Conservation (phyloP, 1,140 invertebrate genomes). For the Tetragonula clypearis region DNA sequence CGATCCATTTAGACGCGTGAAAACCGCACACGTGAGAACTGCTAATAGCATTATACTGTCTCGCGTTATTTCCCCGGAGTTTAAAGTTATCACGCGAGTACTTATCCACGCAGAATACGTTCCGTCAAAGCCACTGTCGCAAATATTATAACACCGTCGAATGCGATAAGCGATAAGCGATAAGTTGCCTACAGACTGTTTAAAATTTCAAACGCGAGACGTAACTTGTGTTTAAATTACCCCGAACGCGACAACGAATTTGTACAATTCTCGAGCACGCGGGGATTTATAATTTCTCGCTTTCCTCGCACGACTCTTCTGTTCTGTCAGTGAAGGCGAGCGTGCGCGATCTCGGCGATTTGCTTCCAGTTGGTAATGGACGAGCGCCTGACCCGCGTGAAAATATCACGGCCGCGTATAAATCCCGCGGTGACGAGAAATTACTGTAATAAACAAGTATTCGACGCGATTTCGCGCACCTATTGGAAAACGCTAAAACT, state of each 20-base stretch:
- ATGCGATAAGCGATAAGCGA: neutral
- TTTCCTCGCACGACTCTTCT: neutral
- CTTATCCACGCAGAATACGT: neutral
- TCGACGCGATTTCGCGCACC: slow-evolving; percentile 1
- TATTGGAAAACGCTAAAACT: slow-evolving; percentile 25
- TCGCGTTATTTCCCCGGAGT: neutral
- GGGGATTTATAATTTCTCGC: neutral
- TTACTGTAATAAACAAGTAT: slow-evolving; percentile 38
- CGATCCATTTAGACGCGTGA: neutral
- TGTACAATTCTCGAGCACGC: neutral
- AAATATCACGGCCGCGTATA: slow-evolving; percentile 5
- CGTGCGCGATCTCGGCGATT: neutral
- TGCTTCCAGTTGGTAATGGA: slow-evolving; percentile 15
- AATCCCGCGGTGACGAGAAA: slow-evolving; percentile 35
- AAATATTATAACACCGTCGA: neutral
- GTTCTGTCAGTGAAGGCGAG: neutral
- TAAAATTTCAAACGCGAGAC: neutral
- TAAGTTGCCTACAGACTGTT: neutral
- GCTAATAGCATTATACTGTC: neutral
- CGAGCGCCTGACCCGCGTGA: slow-evolving; percentile 1
- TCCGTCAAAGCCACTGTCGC: neutral
- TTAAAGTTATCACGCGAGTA: neutral
- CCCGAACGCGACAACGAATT: neutral
- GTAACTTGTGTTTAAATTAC: no score
- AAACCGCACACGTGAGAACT: neutral